Conservation (phyloP, 2,797 vertebrate genomes). For the Acanthornis magna region DNA sequence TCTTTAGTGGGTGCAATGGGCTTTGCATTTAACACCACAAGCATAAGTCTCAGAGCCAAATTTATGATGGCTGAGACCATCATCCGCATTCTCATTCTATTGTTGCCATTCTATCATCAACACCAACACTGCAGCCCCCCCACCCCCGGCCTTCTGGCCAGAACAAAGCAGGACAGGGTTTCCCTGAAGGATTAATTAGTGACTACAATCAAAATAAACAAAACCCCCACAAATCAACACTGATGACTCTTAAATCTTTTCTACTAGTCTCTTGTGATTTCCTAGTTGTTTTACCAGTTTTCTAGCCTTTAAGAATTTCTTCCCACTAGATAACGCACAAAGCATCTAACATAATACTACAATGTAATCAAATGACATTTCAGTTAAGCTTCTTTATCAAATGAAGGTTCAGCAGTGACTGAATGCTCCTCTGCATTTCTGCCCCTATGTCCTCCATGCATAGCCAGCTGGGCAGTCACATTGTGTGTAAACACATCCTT, state of each 20-base stretch:
- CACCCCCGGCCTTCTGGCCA: neutral
- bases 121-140: neutral
- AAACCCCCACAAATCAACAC: neutral
- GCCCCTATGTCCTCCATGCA: neutral
- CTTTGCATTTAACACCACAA: neutral
- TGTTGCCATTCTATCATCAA: neutral
- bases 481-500: fast-evolving
- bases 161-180: neutral
- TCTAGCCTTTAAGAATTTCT: neutral
- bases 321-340: neutral
- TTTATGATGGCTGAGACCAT: neutral
- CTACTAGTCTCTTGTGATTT: neutral
- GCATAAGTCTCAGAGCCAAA: neutral
- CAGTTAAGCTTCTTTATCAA: neutral
- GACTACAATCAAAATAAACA: neutral
- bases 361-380: neutral
- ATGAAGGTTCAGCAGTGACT: neutral
- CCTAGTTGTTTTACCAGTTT: neutral
- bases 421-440: neutral
- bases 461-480: neutral
- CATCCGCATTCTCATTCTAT: neutral
- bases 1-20: neutral
- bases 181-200: neutral
- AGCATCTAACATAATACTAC: neutral
- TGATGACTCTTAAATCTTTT: neutral